Conservation (phyloP, 2,113 vertebrate species). For the Callionymus lyra region DNA sequence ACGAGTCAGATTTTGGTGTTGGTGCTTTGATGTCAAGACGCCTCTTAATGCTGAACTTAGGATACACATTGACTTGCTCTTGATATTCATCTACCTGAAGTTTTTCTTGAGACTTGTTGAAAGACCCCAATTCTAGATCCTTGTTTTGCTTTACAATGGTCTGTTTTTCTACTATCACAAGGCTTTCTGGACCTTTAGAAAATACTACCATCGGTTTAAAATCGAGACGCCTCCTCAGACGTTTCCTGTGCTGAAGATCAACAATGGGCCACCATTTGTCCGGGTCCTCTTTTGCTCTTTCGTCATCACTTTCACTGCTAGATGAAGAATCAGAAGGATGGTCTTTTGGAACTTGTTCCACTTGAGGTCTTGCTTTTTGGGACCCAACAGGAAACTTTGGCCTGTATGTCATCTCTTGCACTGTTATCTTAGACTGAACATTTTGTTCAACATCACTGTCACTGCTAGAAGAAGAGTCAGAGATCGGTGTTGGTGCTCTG, state of each 20-base stretch:
- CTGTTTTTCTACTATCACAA: background rate
- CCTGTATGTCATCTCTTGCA: too few species aligned
- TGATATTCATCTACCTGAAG: background rate
- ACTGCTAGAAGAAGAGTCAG: slow-evolving; percentile 11
- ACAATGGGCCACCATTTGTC: background rate
- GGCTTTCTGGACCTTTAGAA: background rate
- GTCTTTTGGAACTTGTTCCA: too few species aligned
- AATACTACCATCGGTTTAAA: background rate
- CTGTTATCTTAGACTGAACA: background rate
- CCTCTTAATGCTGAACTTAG: slow-evolving; percentile 6
- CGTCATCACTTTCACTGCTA: too few species aligned
- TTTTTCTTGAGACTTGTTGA: background rate
- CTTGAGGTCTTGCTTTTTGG: too few species aligned
- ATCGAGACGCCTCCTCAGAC: background rate
- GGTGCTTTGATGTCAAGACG: slow-evolving; percentile 22
- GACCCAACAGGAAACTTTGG: background rate
- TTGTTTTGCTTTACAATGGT: slow-evolving; percentile 11
- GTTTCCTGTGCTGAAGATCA: background rate
- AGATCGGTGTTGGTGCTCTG: slow-evolving; percentile 1
- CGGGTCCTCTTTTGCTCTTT: too few species aligned
- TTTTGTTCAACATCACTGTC: slow-evolving; percentile 7
- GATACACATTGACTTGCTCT: too few species aligned
- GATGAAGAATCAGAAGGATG: too few species aligned
- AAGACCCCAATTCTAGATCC: background rate
- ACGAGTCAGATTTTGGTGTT: background rate